Percentiles rank a stretch among this genome's conserved stretches.
Conservation (phyloP, 2,888 invertebrate genomes). For the Pollenia labialis region DNA sequence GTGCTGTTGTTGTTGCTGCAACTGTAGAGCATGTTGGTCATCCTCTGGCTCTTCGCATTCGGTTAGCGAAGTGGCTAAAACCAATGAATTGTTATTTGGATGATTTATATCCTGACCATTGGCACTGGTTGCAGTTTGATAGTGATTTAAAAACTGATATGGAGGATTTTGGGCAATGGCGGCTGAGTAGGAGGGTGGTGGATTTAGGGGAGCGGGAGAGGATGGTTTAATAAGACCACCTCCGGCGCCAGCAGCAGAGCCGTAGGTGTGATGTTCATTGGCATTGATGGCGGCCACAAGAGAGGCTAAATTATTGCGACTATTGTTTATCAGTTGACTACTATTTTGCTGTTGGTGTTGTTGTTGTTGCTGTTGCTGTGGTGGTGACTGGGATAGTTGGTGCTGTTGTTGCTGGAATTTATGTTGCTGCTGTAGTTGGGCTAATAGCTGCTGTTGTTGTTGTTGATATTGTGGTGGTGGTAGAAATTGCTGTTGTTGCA, state of each 20-base stretch:
- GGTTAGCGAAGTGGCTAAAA: slow-evolving; percentile 58
- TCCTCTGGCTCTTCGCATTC: slow-evolving; percentile 70
- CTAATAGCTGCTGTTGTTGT: slow-evolving; percentile 75
- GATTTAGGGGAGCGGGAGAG: slow-evolving; percentile 66
- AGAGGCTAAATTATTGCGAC: slow-evolving; percentile 79
- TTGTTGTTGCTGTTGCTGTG: slow-evolving; percentile 73
- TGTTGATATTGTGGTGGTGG: slow-evolving; percentile 75
- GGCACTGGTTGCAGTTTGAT: slow-evolving; percentile 60
- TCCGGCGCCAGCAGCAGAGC: slow-evolving; percentile 75
- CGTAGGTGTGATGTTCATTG: slow-evolving; percentile 66
- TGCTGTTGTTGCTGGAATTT: slow-evolving; percentile 79
- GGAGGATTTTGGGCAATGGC: slow-evolving; percentile 76
- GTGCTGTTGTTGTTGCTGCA: slow-evolving; percentile 76
- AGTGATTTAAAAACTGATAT: slow-evolving; percentile 76
- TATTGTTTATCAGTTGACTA: slow-evolving; percentile 79
- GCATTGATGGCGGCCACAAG: slow-evolving; percentile 78
- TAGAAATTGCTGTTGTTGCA: slow-evolving; percentile 76
- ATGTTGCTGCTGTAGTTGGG: slow-evolving; percentile 77
- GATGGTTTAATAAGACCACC: slow-evolving; percentile 47
- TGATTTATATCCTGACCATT: slow-evolving; percentile 62
- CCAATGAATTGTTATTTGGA: slow-evolving; percentile 66
- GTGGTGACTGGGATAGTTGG: slow-evolving; percentile 76
- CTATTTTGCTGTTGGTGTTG: slow-evolving; percentile 74
- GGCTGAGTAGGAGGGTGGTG: slow-evolving; percentile 81
- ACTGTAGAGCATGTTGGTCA: slow-evolving; percentile 75